Conservation (phyloP, 2,888 invertebrate genomes). For the Trachelus tabidus region DNA sequence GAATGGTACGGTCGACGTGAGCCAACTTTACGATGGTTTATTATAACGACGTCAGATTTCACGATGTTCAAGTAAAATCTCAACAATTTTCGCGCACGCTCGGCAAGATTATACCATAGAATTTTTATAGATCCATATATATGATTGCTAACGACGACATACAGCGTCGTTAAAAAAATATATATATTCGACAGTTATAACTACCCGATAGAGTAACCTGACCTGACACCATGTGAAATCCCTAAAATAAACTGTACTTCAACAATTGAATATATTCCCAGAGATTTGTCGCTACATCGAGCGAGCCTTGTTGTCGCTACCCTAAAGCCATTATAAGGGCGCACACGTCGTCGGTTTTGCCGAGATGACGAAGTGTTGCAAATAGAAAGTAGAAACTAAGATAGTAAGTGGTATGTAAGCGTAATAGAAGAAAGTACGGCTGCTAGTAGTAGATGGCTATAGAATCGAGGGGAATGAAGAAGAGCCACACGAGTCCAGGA, state of each 20-base stretch:
- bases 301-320: not conserved
- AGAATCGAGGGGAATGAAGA: not conserved
- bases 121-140: not conserved
- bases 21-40: not conserved
- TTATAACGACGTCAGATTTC: not conserved
- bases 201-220: too few relatives aligned
- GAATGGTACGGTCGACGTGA: not conserved
- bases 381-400: slow-evolving; percentile 36
- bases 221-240: too few relatives aligned
- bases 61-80: not conserved
- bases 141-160: not conserved
- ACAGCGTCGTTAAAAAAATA: too few relatives aligned
- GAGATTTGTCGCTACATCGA: not conserved
- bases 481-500: not conserved
- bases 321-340: not conserved
- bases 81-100: not conserved
- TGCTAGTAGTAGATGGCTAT: slow-evolving; percentile 10
- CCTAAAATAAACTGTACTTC: not conserved
- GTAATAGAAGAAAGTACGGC: slow-evolving; percentile 44
- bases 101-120: not conserved
- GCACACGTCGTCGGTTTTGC: not conserved
- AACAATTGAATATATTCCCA: not conserved
- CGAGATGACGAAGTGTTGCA: not conserved
- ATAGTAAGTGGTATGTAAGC: slow-evolving; percentile 49
- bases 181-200: too few relatives aligned